Percentiles rank a stretch among this genome's conserved stretches.
phyloP scores from a whole-genome alignment of 2,113 vertebrate genomes.

The Stegastes partitus region DNA sequence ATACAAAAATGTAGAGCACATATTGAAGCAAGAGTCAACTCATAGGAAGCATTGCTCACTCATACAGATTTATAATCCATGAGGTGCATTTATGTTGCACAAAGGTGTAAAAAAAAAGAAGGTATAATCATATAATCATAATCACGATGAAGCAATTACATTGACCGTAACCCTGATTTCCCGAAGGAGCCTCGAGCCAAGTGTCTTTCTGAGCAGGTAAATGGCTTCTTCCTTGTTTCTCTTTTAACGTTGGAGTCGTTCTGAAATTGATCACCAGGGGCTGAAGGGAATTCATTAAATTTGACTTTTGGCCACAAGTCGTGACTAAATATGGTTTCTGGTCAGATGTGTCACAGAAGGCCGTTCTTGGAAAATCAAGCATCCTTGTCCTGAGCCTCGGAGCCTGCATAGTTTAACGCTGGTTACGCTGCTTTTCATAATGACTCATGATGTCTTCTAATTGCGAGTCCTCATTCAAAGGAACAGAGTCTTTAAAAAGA shows the following conservation, averaged over 20 bases:
- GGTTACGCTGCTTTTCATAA: neutral
- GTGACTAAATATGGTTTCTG: neutral
- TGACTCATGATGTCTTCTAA: neutral
- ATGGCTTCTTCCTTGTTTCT: neutral
- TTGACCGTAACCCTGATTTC: conserved; percentile 34
- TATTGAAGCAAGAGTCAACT: neutral
- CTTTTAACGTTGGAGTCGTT: neutral
- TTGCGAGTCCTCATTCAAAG: neutral
- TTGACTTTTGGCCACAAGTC: neutral
- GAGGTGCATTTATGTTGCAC: neutral
- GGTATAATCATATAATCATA: neutral
- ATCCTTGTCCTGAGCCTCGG: neutral
- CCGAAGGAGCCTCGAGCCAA: conserved; percentile 9
- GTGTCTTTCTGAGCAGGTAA: conserved; percentile 10
- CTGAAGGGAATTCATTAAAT: neutral
- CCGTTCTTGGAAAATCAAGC: neutral
- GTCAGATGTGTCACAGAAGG: neutral
- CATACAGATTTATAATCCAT: neutral
- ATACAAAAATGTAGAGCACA: neutral
- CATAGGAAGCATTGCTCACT: neutral
- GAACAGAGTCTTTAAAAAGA: too few species aligned
- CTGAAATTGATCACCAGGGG: neutral
- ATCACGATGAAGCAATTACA: neutral
- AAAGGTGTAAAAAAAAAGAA: neutral
- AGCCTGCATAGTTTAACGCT: neutral